phyloP scores from a whole-genome alignment of 2,888 invertebrate genomes.

The Cylindroiulus punctatus region DNA sequence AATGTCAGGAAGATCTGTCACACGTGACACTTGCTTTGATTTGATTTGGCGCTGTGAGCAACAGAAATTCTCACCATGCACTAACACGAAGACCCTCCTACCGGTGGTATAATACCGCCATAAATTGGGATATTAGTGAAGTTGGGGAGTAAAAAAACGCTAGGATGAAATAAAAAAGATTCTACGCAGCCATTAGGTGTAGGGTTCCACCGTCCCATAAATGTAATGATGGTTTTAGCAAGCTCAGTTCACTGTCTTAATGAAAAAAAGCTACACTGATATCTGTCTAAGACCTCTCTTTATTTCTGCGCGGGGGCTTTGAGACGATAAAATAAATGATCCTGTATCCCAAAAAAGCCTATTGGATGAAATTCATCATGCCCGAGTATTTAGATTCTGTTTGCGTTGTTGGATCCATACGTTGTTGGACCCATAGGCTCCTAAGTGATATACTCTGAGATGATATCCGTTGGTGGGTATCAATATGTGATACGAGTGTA shows the following conservation, averaged over 20 bases:
- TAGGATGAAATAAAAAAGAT: constrained; percentile 27
- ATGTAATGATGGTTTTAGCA: constrained; percentile 49
- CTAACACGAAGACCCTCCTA: background rate
- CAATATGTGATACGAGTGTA: background rate
- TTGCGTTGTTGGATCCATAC: background rate
- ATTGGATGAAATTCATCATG: constrained; percentile 6
- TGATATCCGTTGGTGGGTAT: background rate
- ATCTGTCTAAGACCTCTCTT: background rate
- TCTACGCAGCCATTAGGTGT: constrained; percentile 43
- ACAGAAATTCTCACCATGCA: background rate
- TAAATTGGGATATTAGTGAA: constrained; percentile 29
- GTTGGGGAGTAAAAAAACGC: background rate
- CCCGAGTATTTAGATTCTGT: constrained; percentile 15
- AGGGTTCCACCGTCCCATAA: constrained; percentile 42
- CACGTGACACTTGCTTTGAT: background rate
- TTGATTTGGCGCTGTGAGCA: background rate
- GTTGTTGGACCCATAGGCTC: background rate
- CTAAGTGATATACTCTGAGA: background rate
- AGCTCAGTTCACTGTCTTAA: constrained; percentile 42
- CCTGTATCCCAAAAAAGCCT: background rate
- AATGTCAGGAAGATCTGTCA: too few species aligned
- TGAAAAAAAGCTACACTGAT: background rate
- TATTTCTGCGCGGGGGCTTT: constrained; percentile 14
- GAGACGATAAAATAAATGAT: constrained; percentile 23
- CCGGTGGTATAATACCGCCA: background rate